Base-by-base conservation (phyloP, 2,888 invertebrate genomes). In the Toxonevra muliebris region DNA sequence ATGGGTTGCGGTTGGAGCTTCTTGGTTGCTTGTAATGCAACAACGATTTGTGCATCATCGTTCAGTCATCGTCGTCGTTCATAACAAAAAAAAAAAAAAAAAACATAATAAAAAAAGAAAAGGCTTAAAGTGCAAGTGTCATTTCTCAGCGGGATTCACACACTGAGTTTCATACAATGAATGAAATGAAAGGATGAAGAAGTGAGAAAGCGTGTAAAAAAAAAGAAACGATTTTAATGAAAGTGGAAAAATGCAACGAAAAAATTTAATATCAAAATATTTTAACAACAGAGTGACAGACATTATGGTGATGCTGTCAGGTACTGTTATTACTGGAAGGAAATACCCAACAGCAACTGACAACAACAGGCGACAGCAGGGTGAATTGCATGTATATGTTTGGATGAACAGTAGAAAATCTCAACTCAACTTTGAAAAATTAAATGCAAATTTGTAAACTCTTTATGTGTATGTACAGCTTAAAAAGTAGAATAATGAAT, bases 231-330 rank as follows among this genome's bases (percentile, higher is more conserved):
- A 15, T 67, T 67, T 55, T 58, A 60, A 58, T 57, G 58, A 58
- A 50, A 57, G 62, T 53, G 52, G 43, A 55, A 48, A 59, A 62
- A 61, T 58, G 66, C 42, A 20, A 43, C 17, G 50, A 42, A 30
- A 69, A 69, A 75, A 76, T 76, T 71, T 76, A 76, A 76, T 79
- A 77, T 73, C 58, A 62, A 71, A 77, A 76, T 77, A 75, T 75
- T 74, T 70, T 64, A 71, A 66, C 71, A 73, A 57, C 67, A 19
- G 41, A 19, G 55, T 65, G 72, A 65, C 68, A 58, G 45, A 50
- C 53, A 61, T 45, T 55, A 20, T 61, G 53, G 50, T 41, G 60
- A 15, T 55, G 53, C 54, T 63, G 57, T 41, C 61, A 67, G 69
- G 58, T 65, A 43, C 55, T 48, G 5, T 13, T 12, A 15, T 45